Evolutionary conservation across 2,113 vertebrate species (phyloP).

Genomic region (Bostrychus sinensis): DNA sequence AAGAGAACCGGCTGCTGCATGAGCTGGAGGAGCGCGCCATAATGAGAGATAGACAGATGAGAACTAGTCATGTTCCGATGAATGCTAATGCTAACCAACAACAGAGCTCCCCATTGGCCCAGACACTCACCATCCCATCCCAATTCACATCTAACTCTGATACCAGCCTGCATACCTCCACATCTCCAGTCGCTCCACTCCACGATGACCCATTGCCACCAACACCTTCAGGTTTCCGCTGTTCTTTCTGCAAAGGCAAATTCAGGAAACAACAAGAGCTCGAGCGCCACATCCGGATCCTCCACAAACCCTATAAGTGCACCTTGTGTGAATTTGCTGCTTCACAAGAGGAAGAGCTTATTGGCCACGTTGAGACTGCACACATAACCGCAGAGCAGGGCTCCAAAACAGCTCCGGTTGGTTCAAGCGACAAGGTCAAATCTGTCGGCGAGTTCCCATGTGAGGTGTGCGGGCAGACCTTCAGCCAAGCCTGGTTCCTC

Average conservation of each 20-base stretch:
- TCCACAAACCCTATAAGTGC: conserved; percentile 99
- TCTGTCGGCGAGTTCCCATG: conserved; percentile 92
- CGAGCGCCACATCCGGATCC: conserved; percentile 95
- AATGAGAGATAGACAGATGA: conserved; percentile 92
- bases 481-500: conserved; percentile 98
- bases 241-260: conserved; percentile 98
- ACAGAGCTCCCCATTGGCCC: conserved; percentile 75
- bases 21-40: conserved; percentile 98
- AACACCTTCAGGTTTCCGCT: conserved; percentile 88
- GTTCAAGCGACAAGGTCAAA: conserved; percentile 83
- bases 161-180: conserved; percentile 76
- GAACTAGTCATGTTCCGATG: conserved; percentile 76
- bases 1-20: conserved; percentile 94
- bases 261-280: conserved; percentile 97
- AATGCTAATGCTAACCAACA: conserved; percentile 61
- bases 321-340: conserved; percentile 96
- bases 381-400: conserved; percentile 94
- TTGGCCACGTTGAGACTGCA: conserved; percentile 93
- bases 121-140: conserved; percentile 56
- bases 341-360: conserved; percentile 96
- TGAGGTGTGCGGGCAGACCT: conserved; percentile 95
- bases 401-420: conserved; percentile 75
- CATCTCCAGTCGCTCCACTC: conserved; percentile 79
- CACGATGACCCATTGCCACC: conserved; percentile 82
- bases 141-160: conserved; percentile 77